Base-by-base conservation (phyloP, 2,797 vertebrate species). In the Peromyscus aztecus region DNA sequence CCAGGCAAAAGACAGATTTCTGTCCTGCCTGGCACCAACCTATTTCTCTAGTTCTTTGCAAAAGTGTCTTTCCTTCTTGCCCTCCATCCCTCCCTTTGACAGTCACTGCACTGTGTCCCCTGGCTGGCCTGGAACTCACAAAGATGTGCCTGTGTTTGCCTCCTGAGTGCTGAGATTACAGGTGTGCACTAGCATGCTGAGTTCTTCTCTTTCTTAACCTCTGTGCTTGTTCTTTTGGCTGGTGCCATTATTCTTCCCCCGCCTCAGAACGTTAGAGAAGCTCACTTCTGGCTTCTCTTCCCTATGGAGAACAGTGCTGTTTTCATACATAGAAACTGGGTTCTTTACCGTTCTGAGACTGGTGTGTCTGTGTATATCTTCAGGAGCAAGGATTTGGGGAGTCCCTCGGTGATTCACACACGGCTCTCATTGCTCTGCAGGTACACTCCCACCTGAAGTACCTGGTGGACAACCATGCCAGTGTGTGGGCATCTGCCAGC, bases 401-500 rank as follows among this genome's bases (percentile, higher is more conserved):
- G 13, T n/a, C 11, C 40, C 77, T 90, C 21, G 61, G 23, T 95
- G 31, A 49, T 40, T 21, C 21, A 27, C 37, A 34, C 52, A 4
- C 40, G 65, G 0, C 37, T 97, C 12, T 4, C 12, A 0, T 82
- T 90, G 61, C 61, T 91, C 76, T 0, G 1, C 97, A 99, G 99
- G 99, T 99, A 19, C 99, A 99, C 97, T 99, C 99, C 4, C 99
- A 99, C 96, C 98, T 99, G 43, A 99, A 99, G 97, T 99, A 99
- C 98, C 99, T 99, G 92, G 99, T 99, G 88, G 99, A 99, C 98
- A 99, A 98, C 98, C 99, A 99, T 81, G 99, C 99, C 82, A 99
- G 99, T 43, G 98, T 99, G 16, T 99, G 99, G 99, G 99, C 99
- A 2, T 99, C 98, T 95, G 99, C 99, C 97, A 99, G 98, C 98